Evolutionary conservation across 2,888 invertebrate genomes (phyloP).

Genomic region (Leucophenga maculata): DNA sequence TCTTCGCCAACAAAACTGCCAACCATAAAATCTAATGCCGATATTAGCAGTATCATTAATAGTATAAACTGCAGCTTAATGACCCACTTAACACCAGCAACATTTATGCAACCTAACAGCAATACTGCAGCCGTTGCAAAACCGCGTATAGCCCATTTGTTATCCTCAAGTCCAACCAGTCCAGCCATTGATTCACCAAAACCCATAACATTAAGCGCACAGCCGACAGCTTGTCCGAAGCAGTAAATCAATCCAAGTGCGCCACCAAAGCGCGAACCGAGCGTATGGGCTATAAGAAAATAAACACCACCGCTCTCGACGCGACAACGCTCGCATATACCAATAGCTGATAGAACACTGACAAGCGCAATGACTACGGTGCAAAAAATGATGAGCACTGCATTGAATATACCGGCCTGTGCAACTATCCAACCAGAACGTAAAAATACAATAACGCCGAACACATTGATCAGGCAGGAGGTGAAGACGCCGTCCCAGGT

Average conservation of each 20-base stretch:
- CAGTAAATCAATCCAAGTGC: conserved; percentile 94
- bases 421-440: conserved; percentile 98
- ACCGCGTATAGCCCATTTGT: conserved; percentile 86
- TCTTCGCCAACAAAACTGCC: conserved; percentile 89
- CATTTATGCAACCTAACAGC: conserved; percentile 89
- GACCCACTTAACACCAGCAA: conserved; percentile 98
- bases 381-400: conserved; percentile 84
- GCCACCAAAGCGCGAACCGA: conserved; percentile 94
- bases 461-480: conserved; percentile 96
- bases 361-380: conserved; percentile 92
- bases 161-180: conserved; percentile 81
- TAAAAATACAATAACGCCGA: conserved; percentile 98
- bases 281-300: conserved; percentile 92
- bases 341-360: conserved; percentile 94
- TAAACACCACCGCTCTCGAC: conserved; percentile 98
- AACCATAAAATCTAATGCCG: conserved; percentile 93
- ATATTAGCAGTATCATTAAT: conserved; percentile 86
- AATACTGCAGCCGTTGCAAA: conserved; percentile 92
- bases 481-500: conserved; percentile 98
- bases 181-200: conserved; percentile 97
- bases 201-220: conserved; percentile 93
- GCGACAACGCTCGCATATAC: conserved; percentile 94
- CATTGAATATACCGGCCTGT: conserved; percentile 87
- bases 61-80: conserved; percentile 94
- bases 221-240: conserved; percentile 97